phyloP scores from a whole-genome alignment of 2,888 invertebrate species.

The Thysanoteuthis rhombus region DNA sequence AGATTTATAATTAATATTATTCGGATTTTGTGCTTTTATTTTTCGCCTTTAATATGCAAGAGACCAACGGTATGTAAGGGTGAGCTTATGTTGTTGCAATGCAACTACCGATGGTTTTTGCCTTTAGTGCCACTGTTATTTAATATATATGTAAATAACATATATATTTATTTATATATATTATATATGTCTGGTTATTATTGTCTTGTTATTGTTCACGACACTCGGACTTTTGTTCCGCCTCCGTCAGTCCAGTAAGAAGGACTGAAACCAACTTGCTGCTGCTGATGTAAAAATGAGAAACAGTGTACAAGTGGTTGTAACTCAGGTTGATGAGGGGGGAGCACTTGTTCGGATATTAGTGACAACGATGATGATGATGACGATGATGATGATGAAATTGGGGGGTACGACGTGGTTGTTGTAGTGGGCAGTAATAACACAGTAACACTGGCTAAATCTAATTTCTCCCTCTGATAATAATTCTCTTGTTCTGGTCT shows the following conservation, averaged over 20 bases:
- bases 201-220: not conserved
- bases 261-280: not conserved
- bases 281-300: not conserved
- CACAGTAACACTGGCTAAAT: not conserved
- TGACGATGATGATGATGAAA: not conserved
- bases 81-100: not conserved
- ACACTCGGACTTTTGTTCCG: constrained; percentile 19
- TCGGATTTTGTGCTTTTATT: not conserved
- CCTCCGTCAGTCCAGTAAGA: constrained; percentile 25
- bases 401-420: not conserved
- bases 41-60: not conserved
- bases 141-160: not conserved
- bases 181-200: not conserved
- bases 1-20: not conserved
- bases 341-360: not conserved
- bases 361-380: not conserved
- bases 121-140: too few species aligned
- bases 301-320: constrained; percentile 12
- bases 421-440: not conserved
- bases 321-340: not conserved
- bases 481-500: not conserved
- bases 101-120: not conserved
- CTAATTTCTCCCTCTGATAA: not conserved
- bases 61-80: not conserved
- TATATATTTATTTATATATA: not conserved